Base-by-base conservation (phyloP, 2,888 invertebrate species). In the Zele albiditarsus region DNA sequence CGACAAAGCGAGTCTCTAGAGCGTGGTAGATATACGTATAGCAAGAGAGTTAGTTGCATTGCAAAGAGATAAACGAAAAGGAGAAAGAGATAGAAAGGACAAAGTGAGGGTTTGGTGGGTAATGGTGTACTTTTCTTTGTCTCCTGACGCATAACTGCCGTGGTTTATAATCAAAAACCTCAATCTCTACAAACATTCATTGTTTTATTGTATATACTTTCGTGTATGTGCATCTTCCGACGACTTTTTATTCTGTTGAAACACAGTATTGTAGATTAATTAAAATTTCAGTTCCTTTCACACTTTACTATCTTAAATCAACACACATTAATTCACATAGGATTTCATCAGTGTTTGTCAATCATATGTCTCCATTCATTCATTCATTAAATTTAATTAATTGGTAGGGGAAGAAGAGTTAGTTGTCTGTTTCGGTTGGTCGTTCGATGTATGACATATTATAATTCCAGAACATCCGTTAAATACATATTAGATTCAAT, bases 1-100 rank as follows among this genome's bases (percentile, higher is more conserved):
- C 63, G 33, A 79, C 74, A 49, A 49, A 42, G 74, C 77, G 57
- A 72, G 75, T 74, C 75, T 27, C 72, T 63, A 63, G 63, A 74
- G 70, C 66, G 68, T 76, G 58, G 72, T 77, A 72, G 66, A 76
- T 23, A 53, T 53, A 76, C 20, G 3, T 53, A 20, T 53, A 53
- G n/a, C 46, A 14, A 53, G 20, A 8, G 23, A 53, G 53, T 20
- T 53, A 20, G 53, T n/a, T 53, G 20, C 53, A 53, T 20, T 20
- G 38, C 12, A 4, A 53, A 53, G 53, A 53, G 53, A 53, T 53
- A 20, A 23, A 46, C 4, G 16, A 14, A 20, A 53, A 53, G 4
- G 20, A 53, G 20, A 53, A 6, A 53, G 53, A 46, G 25, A 16
- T 28, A 62, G n/a, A 62, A 2, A 2, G 14, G 71, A 75, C 76